Evolutionary conservation across 2,888 invertebrate genomes (phyloP).

Genomic region (Acrobasis consociella): DNA sequence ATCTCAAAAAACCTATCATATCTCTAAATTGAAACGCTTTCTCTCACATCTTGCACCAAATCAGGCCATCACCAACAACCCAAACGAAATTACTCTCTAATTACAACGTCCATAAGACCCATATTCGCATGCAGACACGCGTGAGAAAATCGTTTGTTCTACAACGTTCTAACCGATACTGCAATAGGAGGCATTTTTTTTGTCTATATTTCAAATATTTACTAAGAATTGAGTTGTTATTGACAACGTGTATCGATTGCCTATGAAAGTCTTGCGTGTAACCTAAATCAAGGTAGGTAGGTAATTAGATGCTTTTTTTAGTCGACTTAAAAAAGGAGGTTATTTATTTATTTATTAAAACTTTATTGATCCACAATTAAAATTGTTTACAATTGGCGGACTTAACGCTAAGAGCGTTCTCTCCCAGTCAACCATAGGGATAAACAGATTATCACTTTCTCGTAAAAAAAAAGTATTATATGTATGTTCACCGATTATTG

Average conservation of each 20-base stretch:
- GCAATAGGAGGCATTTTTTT: slow-evolving; percentile 2
- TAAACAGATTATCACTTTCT: no score
- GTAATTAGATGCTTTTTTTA: neutral
- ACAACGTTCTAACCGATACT: slow-evolving; percentile 8
- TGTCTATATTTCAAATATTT: slow-evolving; percentile 7
- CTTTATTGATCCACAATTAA: no score
- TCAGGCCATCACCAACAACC: neutral
- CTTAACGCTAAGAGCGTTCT: no score
- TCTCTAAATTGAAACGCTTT: neutral
- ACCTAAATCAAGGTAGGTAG: neutral
- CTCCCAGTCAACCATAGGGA: no score
- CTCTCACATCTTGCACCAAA: neutral
- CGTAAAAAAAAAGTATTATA: no score
- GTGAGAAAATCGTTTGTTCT: slow-evolving; percentile 11
- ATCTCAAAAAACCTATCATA: neutral
- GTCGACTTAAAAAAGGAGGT: no score
- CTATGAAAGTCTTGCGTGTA: neutral
- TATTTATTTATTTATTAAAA: no score
- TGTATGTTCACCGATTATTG: no score
- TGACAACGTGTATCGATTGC: neutral
- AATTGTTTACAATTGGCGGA: no score
- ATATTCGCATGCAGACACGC: neutral
- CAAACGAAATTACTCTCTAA: slow-evolving; percentile 4
- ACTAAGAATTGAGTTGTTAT: slow-evolving; percentile 11
- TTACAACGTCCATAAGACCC: neutral